Conservation (phyloP, 2,113 vertebrate genomes). For the Elephas maximus region DNA sequence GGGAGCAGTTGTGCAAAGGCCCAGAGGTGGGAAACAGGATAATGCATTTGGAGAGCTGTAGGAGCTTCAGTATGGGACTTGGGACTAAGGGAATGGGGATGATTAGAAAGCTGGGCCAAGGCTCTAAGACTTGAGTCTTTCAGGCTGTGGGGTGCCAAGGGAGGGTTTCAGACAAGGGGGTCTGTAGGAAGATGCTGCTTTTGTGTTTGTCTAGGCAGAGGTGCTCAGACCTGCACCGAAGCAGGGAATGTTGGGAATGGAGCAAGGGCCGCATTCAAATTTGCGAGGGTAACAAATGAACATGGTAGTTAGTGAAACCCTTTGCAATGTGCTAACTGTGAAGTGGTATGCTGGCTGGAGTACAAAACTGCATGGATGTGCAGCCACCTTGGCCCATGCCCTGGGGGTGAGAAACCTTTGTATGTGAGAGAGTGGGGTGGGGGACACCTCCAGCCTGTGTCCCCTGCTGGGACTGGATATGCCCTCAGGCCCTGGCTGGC, state of each 20-base stretch:
- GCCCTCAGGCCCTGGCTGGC: not conserved
- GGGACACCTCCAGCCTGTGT: not conserved
- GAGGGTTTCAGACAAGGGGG: not conserved
- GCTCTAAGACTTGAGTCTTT: not conserved
- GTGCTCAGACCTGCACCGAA: not conserved
- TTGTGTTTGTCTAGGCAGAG: not conserved
- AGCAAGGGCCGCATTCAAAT: not conserved
- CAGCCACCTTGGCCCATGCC: not conserved
- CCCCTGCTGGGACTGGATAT: not conserved
- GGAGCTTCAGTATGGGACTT: not conserved
- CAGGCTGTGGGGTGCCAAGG: not conserved
- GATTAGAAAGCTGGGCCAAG: not conserved
- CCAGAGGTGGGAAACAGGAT: not conserved
- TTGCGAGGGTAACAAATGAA: not conserved
- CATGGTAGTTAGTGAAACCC: not conserved
- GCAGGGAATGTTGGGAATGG: not conserved
- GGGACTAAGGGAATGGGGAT: not conserved
- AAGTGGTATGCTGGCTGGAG: not conserved
- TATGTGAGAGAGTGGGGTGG: not conserved
- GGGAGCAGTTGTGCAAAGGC: not conserved
- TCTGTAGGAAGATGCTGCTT: not conserved
- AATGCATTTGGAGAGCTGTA: not conserved
- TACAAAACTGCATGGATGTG: not conserved
- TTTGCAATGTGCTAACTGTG: not conserved
- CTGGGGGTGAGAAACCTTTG: not conserved